Percentiles rank a stretch among this genome's conserved stretches.
Evolutionary conservation across 2,797 vertebrate genomes (phyloP).

Genomic region (Enoplosus armatus): DNA sequence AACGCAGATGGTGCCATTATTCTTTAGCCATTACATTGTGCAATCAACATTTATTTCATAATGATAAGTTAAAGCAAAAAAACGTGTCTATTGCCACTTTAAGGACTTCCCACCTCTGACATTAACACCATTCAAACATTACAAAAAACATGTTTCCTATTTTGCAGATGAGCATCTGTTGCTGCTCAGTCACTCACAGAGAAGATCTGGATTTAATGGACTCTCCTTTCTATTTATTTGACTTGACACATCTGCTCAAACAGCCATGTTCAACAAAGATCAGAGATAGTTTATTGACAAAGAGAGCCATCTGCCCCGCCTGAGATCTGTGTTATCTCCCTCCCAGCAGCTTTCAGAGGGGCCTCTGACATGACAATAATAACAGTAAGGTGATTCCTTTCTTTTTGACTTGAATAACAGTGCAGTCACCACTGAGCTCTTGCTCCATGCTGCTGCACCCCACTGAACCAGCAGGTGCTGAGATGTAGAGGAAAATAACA

Average conservation of each 20-base stretch:
- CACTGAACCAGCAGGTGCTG: slow-evolving; percentile 55
- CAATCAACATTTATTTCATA: no score
- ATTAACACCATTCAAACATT: not conserved
- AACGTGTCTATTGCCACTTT: no score
- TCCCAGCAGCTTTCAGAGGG: slow-evolving; percentile 49
- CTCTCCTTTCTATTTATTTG: slow-evolving; percentile 74
- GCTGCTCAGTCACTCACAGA: slow-evolving; percentile 15
- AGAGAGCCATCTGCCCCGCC: slow-evolving; percentile 46
- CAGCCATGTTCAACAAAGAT: slow-evolving; percentile 56
- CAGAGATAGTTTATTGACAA: slow-evolving; percentile 71
- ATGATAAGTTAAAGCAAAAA: no score
- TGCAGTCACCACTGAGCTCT: slow-evolving; percentile 10
- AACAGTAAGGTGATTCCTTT: slow-evolving; percentile 73
- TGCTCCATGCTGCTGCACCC: slow-evolving; percentile 57
- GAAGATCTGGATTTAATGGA: slow-evolving; percentile 68
- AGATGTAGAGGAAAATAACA: slow-evolving; percentile 30
- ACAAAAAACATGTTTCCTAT: slow-evolving; percentile 24
- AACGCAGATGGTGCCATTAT: no score
- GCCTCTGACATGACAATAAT: slow-evolving; percentile 56
- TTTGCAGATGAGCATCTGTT: slow-evolving; percentile 34
- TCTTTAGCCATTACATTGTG: no score
- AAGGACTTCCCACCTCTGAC: slow-evolving; percentile 2
- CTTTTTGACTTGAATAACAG: slow-evolving; percentile 60
- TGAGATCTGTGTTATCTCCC: slow-evolving; percentile 48
- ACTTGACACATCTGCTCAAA: slow-evolving; percentile 77